Evolutionary conservation across 2,113 vertebrate species (phyloP), one percentile per base, ranked within the genome.

Genomic region (Piliocolobus tephrosceles): DNA sequence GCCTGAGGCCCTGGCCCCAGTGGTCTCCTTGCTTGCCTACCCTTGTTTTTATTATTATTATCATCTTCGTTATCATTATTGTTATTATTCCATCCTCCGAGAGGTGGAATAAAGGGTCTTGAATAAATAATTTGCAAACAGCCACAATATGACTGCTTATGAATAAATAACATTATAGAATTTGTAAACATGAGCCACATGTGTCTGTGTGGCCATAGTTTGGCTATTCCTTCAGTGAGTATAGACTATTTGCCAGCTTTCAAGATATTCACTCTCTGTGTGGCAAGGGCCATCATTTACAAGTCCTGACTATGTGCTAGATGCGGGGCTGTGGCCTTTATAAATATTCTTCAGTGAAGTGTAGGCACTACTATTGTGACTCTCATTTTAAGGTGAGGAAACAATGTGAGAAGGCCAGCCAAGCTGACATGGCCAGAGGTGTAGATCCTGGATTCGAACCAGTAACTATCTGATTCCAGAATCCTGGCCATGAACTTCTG

Each of bases 301-400:
- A 0, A 38, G 25, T 38, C 9, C 68, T 10, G 22, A 43, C n/a
- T 47, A 5, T 9, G 10, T 40, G 17, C 66, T 93, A 22, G 52
- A 32, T 23, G 0, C 0, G 0, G 22, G 55, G 43, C 32, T 4
- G 0, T 25, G 11, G 61, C 18, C 86, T 64, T 8, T 6, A 0
- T 22, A 64, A 40, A 57, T 5, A 0, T 10, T 14, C 0, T 1
- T 14, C 8, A 70, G 14, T 5, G 43, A 50, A 43, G 25, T 2
- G 17, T 1, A 20, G 27, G 22, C 38, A 1, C 70, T 20, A 3
- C 47, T 23, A 1, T 32, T 22, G 1, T 17, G 23, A 5, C 9
- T 38, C 47, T 58, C 70, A 7, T 66, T 68, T 45, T 38, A 85
- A 27, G 14, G 27, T 4, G 9, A 43, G 25, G 45, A 40, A 90